Base-by-base conservation (phyloP, 2,888 invertebrate species). In the Tridacna crocea region DNA sequence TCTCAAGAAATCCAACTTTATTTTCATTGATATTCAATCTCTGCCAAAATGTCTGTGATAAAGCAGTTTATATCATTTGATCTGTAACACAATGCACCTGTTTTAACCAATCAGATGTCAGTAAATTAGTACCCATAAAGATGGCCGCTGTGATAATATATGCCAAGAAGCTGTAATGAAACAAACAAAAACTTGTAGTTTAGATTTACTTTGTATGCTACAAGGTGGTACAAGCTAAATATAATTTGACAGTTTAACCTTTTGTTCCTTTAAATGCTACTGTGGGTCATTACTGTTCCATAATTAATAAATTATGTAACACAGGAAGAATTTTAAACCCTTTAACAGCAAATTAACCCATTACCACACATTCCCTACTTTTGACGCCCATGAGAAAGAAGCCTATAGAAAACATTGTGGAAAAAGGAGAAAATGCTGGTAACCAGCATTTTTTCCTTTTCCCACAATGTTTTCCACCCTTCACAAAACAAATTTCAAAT, bases 61-160 rank as follows among this genome's bases (percentile, higher is more conserved):
- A 66, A 66, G 13, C 70, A 70, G 70, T 77, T 73, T 68, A 76
- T 84, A 79, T 78, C 79, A 61, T 19, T 70, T 60, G 55, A 81
- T 84, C 81, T 47, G 46, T 27, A 51, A 55, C 55, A 80, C 48
- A 60, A 27, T 73, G 80, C 85, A 85, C 79, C 85, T 85, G 85
- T 79, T 80, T 80, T 24, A 68, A 73, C 78, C 82, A 80, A 79
- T 85, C 82, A 76, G 74, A 73, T 83, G 80, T 63, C 82, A 80
- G 79, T 10, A 74, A 75, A 75, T 63, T 73, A 65, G 66, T 68
- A 70, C 22, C 68, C 76, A 80, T 82, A 80, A 80, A 82, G 82
- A 85, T 85, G 85, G 82, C 82, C 74, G 75, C 78, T 79, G n/a
- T 78, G 85, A 85, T 85, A 80, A 36, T 36, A n/a, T 51, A 47